phyloP scores from a whole-genome alignment of 2,113 vertebrate genomes.

The Ariopsis seemanni region DNA sequence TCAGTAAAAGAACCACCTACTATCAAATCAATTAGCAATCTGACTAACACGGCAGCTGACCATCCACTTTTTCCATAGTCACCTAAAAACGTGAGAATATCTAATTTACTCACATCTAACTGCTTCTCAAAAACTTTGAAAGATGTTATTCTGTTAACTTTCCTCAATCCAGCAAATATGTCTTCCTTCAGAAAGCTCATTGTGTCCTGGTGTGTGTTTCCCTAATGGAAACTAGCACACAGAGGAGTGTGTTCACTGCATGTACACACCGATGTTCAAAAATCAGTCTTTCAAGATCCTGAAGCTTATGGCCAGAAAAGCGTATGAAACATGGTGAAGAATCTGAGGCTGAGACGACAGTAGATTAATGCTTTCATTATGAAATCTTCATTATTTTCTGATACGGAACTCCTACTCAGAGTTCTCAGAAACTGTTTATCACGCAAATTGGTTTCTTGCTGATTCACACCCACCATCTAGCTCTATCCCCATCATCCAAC shows the following conservation, averaged over 20 bases:
- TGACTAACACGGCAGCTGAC: not conserved
- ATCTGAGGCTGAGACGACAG: not conserved
- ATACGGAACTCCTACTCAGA: not conserved
- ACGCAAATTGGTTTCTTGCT: not conserved
- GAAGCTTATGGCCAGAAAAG: not conserved
- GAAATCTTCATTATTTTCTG: not conserved
- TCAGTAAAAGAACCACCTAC: not conserved
- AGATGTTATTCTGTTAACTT: not conserved
- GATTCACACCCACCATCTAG: not conserved
- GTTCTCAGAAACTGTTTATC: not conserved
- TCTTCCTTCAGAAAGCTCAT: not conserved
- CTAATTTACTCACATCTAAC: not conserved
- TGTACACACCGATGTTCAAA: not conserved
- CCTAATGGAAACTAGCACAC: not conserved
- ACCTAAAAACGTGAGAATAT: not conserved
- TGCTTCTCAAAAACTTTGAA: not conserved
- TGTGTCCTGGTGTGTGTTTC: not conserved
- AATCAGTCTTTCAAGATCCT: not conserved
- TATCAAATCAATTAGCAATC: not conserved
- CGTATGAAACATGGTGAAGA: not conserved
- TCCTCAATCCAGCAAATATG: not conserved
- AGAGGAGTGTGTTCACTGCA: not conserved
- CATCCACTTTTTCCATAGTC: not conserved
- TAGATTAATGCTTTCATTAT: no score
- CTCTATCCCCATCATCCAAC: not conserved